Evolutionary conservation across 2,888 invertebrate genomes (phyloP).

Genomic region (Torymus auratus): DNA sequence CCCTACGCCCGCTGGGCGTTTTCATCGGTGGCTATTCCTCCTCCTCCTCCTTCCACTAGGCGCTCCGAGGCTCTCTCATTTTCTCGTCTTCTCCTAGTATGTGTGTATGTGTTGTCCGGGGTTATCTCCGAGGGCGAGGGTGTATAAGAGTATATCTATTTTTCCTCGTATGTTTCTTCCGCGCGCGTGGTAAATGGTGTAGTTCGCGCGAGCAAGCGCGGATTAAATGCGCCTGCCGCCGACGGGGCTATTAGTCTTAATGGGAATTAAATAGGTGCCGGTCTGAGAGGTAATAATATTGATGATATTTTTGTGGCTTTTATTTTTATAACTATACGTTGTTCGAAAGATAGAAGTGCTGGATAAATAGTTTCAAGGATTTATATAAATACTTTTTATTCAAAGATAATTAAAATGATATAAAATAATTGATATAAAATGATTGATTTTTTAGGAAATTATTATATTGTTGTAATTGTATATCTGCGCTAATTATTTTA

Average conservation of each 20-base stretch:
- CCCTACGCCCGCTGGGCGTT: slow-evolving; percentile 30
- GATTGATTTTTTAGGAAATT: too few relatives aligned
- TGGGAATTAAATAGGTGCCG: slow-evolving; percentile 31
- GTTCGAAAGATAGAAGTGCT: too few relatives aligned
- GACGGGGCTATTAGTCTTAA: slow-evolving; percentile 21
- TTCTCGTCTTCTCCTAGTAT: slow-evolving; percentile 60
- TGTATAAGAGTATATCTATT: background rate
- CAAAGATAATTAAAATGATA: too few relatives aligned
- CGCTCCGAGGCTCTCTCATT: slow-evolving; percentile 45
- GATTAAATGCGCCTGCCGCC: background rate
- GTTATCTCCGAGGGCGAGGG: background rate
- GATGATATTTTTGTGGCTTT: too few relatives aligned
- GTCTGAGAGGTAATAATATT: background rate
- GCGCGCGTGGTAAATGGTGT: too few relatives aligned
- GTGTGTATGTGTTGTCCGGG: background rate
- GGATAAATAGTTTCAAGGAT: too few relatives aligned
- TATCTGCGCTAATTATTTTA: too few relatives aligned
- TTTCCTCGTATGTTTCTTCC: background rate
- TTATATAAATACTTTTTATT: background rate
- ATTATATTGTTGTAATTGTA: too few relatives aligned
- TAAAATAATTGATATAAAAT: too few relatives aligned
- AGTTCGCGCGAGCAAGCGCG: too few relatives aligned
- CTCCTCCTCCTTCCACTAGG: slow-evolving; percentile 10
- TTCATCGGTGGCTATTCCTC: slow-evolving; percentile 15
- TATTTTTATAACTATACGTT: too few relatives aligned